These are phyloP conservation scores for Acleris cristana DNA, from an alignment of 2,888 invertebrate species.

Conservation along the genomic window DNA sequence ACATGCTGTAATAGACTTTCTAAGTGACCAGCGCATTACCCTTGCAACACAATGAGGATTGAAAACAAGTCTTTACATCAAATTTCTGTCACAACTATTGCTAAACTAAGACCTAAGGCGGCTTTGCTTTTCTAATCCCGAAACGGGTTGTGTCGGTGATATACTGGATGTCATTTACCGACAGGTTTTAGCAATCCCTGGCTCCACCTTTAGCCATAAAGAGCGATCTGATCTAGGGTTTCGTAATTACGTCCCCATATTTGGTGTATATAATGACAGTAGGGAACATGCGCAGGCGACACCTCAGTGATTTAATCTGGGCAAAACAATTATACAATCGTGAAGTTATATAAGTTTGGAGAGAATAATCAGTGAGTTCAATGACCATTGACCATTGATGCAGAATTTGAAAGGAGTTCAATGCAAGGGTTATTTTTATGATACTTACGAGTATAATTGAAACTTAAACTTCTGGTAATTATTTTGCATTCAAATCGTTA, in stretches of 20 bases:
- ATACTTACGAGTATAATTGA: too few species aligned
- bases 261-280: conserved; percentile 28
- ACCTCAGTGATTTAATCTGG: conserved; percentile 24
- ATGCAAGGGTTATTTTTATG: too few species aligned
- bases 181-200: conserved; percentile 17
- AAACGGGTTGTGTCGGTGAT: conserved; percentile 27
- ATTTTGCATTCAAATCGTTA: too few species aligned
- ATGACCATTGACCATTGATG: conserved; percentile 4
- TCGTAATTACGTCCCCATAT: conserved; percentile 36
- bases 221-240: conserved; percentile 22
- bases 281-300: conserved; percentile 23
- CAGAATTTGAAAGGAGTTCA: neutral
- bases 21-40: neutral
- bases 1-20: neutral
- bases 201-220: conserved; percentile 16
- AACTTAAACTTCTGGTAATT: too few species aligned
- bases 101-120: conserved; percentile 16
- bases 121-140: conserved; percentile 29
- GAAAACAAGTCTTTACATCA: conserved; percentile 2
- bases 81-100: conserved; percentile 23
- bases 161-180: conserved; percentile 32
- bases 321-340: conserved; percentile 33
- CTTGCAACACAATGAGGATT: neutral
- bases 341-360: conserved; percentile 17
- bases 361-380: conserved; percentile 1